Evolutionary conservation across 2,113 vertebrate genomes (phyloP).

Genomic region (Campylomormyrus numenius): DNA sequence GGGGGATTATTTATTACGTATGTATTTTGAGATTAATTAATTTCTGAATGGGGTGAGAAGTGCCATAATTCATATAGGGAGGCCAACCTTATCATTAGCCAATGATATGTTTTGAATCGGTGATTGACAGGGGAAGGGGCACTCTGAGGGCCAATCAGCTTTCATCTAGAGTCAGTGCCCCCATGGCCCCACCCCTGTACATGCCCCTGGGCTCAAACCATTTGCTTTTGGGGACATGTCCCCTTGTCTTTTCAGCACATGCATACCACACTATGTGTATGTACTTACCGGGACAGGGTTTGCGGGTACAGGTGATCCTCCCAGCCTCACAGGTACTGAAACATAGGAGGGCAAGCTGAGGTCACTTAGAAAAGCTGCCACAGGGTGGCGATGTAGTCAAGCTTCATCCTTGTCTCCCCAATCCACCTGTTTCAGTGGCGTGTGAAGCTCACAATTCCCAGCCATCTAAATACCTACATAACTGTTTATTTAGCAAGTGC

Average conservation of each 20-base stretch:
- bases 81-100: background rate
- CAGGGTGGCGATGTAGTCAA: background rate
- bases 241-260: background rate
- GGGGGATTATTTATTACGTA: background rate
- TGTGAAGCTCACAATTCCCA: background rate
- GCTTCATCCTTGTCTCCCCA: background rate
- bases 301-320: slow-evolving; percentile 58
- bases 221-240: background rate
- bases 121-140: background rate
- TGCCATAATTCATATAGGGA: background rate
- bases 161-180: background rate
- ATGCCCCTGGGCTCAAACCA: background rate
- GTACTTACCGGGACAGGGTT: slow-evolving; percentile 64
- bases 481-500: background rate
- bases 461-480: background rate
- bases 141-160: background rate
- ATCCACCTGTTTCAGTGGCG: background rate
- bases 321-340: slow-evolving; percentile 71
- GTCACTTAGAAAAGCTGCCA: background rate
- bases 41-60: background rate
- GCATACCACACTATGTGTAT: background rate
- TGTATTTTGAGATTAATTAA: background rate
- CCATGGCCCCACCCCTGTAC: background rate
- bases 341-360: slow-evolving; percentile 10
- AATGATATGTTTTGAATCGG: background rate